phyloP scores from a whole-genome alignment of 2,113 vertebrate genomes.

The Sorex araneus region DNA sequence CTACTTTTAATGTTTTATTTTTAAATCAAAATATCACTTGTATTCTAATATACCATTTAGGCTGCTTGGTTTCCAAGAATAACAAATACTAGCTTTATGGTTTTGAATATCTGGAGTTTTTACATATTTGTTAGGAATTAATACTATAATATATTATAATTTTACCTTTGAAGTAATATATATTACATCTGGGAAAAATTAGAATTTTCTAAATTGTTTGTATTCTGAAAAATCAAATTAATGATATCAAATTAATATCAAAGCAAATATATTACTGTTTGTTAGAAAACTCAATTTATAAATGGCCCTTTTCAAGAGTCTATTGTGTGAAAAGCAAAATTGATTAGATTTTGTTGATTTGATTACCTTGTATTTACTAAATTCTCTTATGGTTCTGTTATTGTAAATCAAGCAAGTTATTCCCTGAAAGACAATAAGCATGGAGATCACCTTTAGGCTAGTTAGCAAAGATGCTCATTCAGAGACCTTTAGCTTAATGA shows the following conservation, averaged over 20 bases:
- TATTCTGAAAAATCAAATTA: slow-evolving; percentile 21
- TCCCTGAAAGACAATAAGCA: slow-evolving; percentile 63
- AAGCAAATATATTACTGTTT: not conserved
- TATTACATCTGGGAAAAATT: not conserved
- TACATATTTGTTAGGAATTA: not conserved
- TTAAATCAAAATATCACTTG: not conserved
- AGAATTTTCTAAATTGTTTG: slow-evolving; percentile 11
- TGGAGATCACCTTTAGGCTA: slow-evolving; percentile 82
- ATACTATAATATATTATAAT: not conserved
- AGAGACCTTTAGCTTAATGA: slow-evolving; percentile 80
- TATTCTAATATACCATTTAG: not conserved
- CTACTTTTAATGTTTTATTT: not conserved
- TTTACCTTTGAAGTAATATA: not conserved
- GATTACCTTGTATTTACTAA: slow-evolving; percentile 19
- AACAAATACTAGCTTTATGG: not conserved
- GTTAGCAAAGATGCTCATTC: slow-evolving; percentile 66
- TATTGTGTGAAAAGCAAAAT: not conserved
- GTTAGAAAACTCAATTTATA: slow-evolving; percentile 9
- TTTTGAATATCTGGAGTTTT: slow-evolving; percentile 5
- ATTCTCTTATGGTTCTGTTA: slow-evolving; percentile 43
- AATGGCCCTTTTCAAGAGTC: not conserved
- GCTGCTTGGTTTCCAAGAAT: not conserved
- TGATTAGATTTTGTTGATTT: slow-evolving; percentile 19
- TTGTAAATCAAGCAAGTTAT: slow-evolving; percentile 53
- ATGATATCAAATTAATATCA: not conserved